phyloP scores from a whole-genome alignment of 2,113 vertebrate species.

The Saiga tatarica region DNA sequence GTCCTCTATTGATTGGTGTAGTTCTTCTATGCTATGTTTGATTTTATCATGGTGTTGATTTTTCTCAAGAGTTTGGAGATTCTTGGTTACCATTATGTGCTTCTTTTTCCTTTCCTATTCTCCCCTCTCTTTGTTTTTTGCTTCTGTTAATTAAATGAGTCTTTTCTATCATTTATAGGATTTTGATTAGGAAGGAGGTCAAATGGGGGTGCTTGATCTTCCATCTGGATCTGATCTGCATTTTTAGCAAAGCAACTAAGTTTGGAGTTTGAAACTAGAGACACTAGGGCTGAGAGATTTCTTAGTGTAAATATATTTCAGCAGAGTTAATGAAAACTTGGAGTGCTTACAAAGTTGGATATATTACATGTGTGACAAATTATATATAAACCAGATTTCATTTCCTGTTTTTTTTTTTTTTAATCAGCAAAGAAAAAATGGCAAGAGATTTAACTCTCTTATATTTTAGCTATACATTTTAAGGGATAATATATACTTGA shows the following conservation, averaged over 20 bases:
- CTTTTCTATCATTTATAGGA: neutral
- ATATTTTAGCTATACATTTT: constrained; percentile 40
- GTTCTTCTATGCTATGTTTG: neutral
- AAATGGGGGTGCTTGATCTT: constrained; percentile 49
- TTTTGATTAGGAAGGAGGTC: constrained; percentile 46
- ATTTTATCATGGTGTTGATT: neutral
- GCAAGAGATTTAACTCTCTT: constrained; percentile 61
- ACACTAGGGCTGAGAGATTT: constrained; percentile 71
- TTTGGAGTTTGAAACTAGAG: constrained; percentile 69
- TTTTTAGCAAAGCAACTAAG: constrained; percentile 74
- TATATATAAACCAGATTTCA: constrained; percentile 79
- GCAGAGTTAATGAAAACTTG: constrained; percentile 79
- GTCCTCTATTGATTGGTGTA: neutral
- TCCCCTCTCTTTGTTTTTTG: neutral
- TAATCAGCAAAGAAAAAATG: constrained; percentile 67
- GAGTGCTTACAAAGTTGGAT: constrained; percentile 77
- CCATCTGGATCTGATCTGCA: constrained; percentile 68
- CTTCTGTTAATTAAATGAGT: constrained; percentile 13
- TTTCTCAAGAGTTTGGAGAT: neutral
- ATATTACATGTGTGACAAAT: constrained; percentile 77
- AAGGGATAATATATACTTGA: constrained; percentile 53
- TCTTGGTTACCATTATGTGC: neutral
- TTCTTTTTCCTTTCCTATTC: neutral
- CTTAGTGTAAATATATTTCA: constrained; percentile 77
- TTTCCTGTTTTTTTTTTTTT: constrained; percentile 71